Evolutionary conservation across 1,140 invertebrate genomes (phyloP).

Genomic region (Drosophila nebulosa): DNA sequence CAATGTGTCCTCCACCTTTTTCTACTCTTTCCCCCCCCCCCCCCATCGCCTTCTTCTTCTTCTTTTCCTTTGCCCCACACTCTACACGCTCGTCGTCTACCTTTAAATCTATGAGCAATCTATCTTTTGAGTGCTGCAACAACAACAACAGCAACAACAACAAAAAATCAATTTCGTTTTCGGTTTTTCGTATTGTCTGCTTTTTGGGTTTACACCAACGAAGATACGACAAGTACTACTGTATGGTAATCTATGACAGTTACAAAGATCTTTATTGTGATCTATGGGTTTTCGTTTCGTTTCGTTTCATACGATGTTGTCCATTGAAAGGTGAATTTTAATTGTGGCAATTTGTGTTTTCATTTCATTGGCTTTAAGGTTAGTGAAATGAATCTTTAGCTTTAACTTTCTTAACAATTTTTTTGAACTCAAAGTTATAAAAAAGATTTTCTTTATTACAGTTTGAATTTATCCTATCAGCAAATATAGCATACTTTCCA

Average conservation of each 20-base stretch:
- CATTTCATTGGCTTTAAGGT: neutral
- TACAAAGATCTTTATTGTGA: constrained; percentile 59
- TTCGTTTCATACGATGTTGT: constrained; percentile 23
- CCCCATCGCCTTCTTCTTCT: neutral
- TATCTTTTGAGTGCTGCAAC: constrained; percentile 68
- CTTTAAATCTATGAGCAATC: constrained; percentile 67
- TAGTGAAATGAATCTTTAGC: too few species aligned
- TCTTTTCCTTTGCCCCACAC: constrained; percentile 19
- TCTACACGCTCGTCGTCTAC: constrained; percentile 14
- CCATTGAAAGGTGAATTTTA: neutral
- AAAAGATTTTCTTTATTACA: too few species aligned
- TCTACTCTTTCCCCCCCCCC: neutral
- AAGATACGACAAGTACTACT: constrained; percentile 59
- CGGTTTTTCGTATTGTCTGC: constrained; percentile 27
- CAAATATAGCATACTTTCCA: too few species aligned
- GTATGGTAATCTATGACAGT: constrained; percentile 58
- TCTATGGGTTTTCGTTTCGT: constrained; percentile 47
- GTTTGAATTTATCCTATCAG: too few species aligned
- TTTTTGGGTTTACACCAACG: constrained; percentile 48
- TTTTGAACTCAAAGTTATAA: too few species aligned
- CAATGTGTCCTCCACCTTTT: constrained; percentile 23
- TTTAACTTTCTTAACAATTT: too few species aligned
- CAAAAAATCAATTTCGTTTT: constrained; percentile 33
- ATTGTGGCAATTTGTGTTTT: neutral
- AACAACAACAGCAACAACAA: constrained; percentile 51